phyloP scores from a whole-genome alignment of 2,797 vertebrate genomes.

The Amblyraja radiata region DNA sequence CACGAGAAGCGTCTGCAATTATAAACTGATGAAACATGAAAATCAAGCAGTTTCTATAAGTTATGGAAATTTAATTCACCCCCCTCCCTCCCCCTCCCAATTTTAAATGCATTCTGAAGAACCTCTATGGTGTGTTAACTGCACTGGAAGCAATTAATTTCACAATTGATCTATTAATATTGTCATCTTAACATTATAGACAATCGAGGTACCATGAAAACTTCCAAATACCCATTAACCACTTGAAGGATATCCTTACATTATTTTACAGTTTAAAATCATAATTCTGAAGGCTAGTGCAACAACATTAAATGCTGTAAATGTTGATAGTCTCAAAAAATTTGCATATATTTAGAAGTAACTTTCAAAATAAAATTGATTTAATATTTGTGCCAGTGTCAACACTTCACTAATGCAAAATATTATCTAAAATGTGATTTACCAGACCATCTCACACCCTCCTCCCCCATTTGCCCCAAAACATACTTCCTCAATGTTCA shows the following conservation, averaged over 20 bases:
- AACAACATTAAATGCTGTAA: background rate
- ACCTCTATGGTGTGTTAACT: background rate
- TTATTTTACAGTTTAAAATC: background rate
- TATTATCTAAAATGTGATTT: no score
- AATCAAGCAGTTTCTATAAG: background rate
- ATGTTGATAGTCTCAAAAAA: background rate
- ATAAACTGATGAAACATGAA: background rate
- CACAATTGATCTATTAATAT: background rate
- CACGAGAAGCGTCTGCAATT: background rate
- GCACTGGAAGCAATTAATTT: background rate
- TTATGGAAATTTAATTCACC: background rate
- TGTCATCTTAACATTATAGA: background rate
- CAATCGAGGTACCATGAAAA: background rate
- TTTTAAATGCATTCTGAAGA: background rate
- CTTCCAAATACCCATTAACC: background rate
- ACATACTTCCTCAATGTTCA: no score
- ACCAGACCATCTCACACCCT: no score
- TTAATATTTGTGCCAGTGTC: no score
- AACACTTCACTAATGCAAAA: no score
- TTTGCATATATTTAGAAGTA: background rate
- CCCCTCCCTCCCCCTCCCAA: background rate
- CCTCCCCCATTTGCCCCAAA: no score
- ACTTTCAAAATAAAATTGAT: no score
- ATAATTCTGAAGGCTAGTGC: background rate
- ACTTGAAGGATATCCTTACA: background rate